Base-by-base conservation (phyloP, 2,888 invertebrate genomes). In the Parnassius apollo region DNA sequence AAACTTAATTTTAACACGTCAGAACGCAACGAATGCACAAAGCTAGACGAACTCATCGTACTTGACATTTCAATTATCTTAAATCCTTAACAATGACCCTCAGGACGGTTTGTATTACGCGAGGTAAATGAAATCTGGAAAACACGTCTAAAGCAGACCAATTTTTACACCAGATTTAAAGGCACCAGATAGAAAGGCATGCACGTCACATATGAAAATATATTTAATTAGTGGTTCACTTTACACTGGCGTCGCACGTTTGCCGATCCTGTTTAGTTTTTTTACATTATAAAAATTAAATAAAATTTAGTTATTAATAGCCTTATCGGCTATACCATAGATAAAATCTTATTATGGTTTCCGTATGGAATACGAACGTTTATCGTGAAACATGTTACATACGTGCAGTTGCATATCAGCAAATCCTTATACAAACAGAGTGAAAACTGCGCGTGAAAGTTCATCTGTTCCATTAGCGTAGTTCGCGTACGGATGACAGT, bases 361-460 rank as follows among this genome's bases (percentile, higher is more conserved):
- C 9, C 13, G 9, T 51, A 42, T 11, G 18, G 45, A 61, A 57
- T 57, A 25, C 22, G 42, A 45, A n/a, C 9, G 10, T 51, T 42
- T 45, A 18, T 52, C 10, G 42, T 42, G 55, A 54, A 56, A 58
- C 52, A 42, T 56, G 61, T 65, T 58, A 57, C 50, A 58, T 53
- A 55, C 52, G 45, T 51, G 13, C n/a, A 50, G 46, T 42, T 13
- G 42, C 22, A 46, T 56, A 63, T 59, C 59, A 10, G 54, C 45
- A 51, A 63, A 52, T 65, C 54, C 65, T 73, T 71, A 69, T 72
- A 71, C 72, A 74, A 74, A 75, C 68, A 68, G 66, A 68, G 78
- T 74, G 80, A 77, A 80, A 81, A 78, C 75, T 69, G 68, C 64
- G 70, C 64, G 82, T 74, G 88, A 88, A 88, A 86, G 86, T 82